phyloP scores from a whole-genome alignment of 2,797 vertebrate species.

The Malurus splendens region DNA sequence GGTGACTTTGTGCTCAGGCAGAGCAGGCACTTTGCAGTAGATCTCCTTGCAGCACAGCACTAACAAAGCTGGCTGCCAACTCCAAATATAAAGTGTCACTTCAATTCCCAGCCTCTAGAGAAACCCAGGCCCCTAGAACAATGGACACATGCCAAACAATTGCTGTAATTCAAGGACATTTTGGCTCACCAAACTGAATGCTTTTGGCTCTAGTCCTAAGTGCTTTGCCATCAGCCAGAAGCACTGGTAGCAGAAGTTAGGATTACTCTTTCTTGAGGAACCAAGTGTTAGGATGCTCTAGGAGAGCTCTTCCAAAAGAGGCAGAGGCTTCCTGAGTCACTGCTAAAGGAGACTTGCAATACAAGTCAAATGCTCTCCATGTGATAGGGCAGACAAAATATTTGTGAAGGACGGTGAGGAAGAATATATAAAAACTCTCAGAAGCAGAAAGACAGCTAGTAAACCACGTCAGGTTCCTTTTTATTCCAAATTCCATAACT shows the following conservation, averaged over 20 bases:
- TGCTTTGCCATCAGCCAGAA: constrained; percentile 14
- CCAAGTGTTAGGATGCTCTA: not conserved
- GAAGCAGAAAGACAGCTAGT: not conserved
- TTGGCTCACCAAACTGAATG: constrained; percentile 21
- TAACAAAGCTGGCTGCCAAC: constrained; percentile 25
- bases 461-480: not conserved
- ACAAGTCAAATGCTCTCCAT: not conserved
- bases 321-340: not conserved
- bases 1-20: constrained; percentile 6
- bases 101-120: constrained; percentile 41
- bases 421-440: not conserved
- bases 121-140: constrained; percentile 28
- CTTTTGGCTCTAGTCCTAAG: constrained; percentile 27
- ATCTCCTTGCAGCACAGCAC: not conserved
- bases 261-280: not conserved
- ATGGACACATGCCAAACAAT: constrained; percentile 48
- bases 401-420: not conserved
- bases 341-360: not conserved
- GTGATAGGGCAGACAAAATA: not conserved
- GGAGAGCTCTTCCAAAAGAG: not conserved
- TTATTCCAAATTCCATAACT: not conserved
- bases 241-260: not conserved
- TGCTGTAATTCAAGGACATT: constrained; percentile 40
- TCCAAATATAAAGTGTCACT: constrained; percentile 31
- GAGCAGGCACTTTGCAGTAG: not conserved